phyloP scores from a whole-genome alignment of 2,113 vertebrate species.

The Dipodomys ordii region DNA sequence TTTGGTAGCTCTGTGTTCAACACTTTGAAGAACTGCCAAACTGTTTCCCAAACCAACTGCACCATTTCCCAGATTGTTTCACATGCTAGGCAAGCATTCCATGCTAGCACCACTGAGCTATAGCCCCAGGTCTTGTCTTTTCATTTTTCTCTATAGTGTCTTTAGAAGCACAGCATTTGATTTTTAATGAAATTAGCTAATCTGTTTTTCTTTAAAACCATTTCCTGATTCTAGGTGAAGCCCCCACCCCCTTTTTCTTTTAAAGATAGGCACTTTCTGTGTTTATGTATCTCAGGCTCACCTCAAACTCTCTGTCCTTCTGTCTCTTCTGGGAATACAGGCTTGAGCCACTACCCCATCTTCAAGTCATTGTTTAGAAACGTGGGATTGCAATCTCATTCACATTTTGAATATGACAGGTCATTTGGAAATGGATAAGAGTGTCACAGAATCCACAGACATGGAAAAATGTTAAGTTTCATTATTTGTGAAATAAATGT shows the following conservation, averaged over 20 bases:
- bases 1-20: background rate
- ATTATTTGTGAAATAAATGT: background rate
- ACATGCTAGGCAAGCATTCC: no score
- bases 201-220: background rate
- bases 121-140: no score
- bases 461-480: constrained; percentile 36
- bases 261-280: background rate
- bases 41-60: no score
- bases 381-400: background rate
- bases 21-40: no score
- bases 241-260: background rate
- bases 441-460: background rate
- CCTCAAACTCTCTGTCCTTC: background rate
- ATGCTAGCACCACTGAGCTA: no score
- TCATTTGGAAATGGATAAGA: background rate
- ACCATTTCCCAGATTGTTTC: no score
- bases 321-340: background rate
- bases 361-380: background rate
- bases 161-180: background rate
- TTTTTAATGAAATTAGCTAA: constrained; percentile 18
- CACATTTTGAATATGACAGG: background rate
- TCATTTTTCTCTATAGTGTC: no score
- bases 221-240: background rate
- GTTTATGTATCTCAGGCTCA: no score
- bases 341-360: background rate